phyloP scores from a whole-genome alignment of 2,797 vertebrate species.

The Aselliscus stoliczkanus region DNA sequence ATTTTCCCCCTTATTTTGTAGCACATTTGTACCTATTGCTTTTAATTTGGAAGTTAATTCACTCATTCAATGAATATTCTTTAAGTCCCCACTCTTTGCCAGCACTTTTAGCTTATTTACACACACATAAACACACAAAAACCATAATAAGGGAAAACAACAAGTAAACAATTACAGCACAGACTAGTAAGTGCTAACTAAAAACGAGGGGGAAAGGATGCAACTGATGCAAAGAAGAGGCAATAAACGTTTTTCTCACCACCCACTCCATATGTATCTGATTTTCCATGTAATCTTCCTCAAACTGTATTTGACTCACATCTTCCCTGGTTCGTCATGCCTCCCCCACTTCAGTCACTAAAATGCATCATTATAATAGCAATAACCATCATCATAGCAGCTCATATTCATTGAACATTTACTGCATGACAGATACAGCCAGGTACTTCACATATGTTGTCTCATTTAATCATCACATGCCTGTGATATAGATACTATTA shows the following conservation, averaged over 20 bases:
- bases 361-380: not conserved
- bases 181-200: not conserved
- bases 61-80: slow-evolving; percentile 29
- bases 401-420: not conserved
- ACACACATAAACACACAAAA: not conserved
- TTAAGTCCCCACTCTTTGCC: not conserved
- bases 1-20: not conserved
- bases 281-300: not conserved
- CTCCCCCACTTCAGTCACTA: not conserved
- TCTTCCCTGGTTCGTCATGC: not conserved
- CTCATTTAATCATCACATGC: not conserved
- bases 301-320: not conserved
- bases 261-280: not conserved
- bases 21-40: not conserved
- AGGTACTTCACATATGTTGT: not conserved
- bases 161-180: not conserved
- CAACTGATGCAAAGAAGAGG: not conserved
- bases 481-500: not conserved
- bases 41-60: slow-evolving; percentile 4
- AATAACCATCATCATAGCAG: not conserved
- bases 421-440: not conserved
- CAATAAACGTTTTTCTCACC: not conserved
- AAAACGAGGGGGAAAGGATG: not conserved
- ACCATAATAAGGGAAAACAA: not conserved
- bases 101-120: not conserved